Base-by-base conservation (phyloP, 2,797 vertebrate genomes). In the Acanthiza pusilla region DNA sequence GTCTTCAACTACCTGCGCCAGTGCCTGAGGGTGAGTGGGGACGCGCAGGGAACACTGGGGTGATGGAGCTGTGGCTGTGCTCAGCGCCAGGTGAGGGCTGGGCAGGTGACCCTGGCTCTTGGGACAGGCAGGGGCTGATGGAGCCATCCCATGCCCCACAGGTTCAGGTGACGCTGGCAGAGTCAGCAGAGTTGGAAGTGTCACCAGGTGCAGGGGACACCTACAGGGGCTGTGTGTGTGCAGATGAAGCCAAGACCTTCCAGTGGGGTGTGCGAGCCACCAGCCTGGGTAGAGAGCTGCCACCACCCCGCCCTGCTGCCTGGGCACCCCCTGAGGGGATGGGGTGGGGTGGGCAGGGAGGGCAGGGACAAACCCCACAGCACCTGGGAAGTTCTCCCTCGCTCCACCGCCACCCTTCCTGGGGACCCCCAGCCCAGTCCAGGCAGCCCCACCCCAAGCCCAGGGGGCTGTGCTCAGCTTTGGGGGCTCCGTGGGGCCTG, bases 1-100 rank as follows among this genome's bases (percentile, higher is more conserved):
- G 95, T 99, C 93, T 99, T 98, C 97, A 99, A 98, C 97, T 98
- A 98, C 75, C 98, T 98, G 71, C 94, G 79, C 83, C 96, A 97
- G 34, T 98, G 98, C 93, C 98, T 98, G 38, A 94, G 96, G 98
- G 98, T 99, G 93, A 97, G 94, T 0, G 4, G 32, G 53, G 40
- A 23, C 1, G 3, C 54, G 53, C 27, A 18, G 53, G 68, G 51
- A 23, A 12, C 16, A 34, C 8, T 1, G 38, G 47, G 40, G 9
- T 0, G 55, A 77, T 7, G 75, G 43, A 42, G 27, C n/a, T 0
- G 1, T 81, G 15, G 66, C 63, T 2, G 0, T 50, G 73, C 36
- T 29, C 38, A 75, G 76, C 32, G 79, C 26, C 66, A 2, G 47
- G 51, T 85, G 80, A 61, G n/a, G 50, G 43, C 16, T 1, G 3